These are phyloP conservation scores for Scopus umbretta DNA, from an alignment of 2,113 vertebrate species.

Conservation along the genomic window DNA sequence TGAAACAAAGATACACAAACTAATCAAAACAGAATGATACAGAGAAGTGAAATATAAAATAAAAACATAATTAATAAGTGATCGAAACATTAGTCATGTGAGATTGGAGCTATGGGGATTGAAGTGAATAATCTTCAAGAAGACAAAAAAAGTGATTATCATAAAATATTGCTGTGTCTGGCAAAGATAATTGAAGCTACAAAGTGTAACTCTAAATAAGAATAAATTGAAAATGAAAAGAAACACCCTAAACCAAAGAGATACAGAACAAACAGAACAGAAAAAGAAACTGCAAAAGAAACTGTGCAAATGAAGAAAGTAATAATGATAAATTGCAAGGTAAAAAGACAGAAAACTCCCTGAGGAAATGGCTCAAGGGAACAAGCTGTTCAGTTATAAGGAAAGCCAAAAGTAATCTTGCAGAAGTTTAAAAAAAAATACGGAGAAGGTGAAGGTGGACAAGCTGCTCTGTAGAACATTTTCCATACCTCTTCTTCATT, in stretches of 20 bases:
- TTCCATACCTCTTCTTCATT: neutral
- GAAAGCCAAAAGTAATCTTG: neutral
- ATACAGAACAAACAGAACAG: neutral
- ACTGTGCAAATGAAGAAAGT: neutral
- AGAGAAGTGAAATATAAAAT: neutral
- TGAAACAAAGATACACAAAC: neutral
- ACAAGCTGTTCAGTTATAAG: neutral
- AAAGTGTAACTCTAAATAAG: neutral
- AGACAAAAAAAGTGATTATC: neutral
- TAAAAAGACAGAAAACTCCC: neutral
- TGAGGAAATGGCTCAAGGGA: neutral
- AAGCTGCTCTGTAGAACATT: neutral
- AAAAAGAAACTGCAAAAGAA: constrained; percentile 4
- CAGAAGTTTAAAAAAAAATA: neutral
- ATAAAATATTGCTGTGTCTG: neutral
- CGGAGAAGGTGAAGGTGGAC: neutral
- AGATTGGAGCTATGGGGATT: neutral
- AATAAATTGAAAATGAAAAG: neutral
- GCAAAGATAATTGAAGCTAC: neutral
- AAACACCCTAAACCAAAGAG: neutral
- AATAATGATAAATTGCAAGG: neutral
- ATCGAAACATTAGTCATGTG: neutral
- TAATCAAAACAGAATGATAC: neutral
- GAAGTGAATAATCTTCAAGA: neutral
- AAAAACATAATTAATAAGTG: neutral